Evolutionary conservation across 2,888 invertebrate species (phyloP).

Genomic region (Nesidiocoris tenuis): DNA sequence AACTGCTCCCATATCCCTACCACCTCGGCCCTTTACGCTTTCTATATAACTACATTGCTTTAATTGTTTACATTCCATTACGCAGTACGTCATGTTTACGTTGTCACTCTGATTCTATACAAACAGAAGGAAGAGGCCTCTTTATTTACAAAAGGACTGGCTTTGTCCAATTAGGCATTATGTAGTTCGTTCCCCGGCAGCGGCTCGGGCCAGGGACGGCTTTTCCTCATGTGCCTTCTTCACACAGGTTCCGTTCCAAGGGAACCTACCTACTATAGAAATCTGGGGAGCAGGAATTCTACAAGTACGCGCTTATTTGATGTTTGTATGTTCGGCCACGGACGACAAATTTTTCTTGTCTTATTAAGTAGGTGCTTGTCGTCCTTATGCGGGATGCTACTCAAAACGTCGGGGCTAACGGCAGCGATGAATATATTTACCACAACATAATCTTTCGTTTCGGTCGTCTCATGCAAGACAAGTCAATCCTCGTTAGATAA

Average conservation of each 20-base stretch:
- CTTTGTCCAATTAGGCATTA: conserved; percentile 45
- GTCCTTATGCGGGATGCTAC: no score
- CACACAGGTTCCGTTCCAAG: conserved; percentile 16
- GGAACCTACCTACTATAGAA: no score
- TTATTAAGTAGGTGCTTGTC: no score
- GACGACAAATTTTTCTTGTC: no score
- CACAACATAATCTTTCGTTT: no score
- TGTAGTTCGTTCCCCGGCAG: conserved; percentile 42
- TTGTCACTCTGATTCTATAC: conserved; percentile 45
- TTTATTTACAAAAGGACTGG: conserved; percentile 44
- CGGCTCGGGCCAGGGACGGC: conserved; percentile 1
- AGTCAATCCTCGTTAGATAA: no score
- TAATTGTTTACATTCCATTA: conserved; percentile 46
- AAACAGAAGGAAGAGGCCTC: conserved; percentile 41
- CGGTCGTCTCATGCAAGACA: no score
- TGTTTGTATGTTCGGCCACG: no score
- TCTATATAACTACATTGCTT: conserved; percentile 45
- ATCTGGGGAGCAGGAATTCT: no score
- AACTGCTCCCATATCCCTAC: conserved; percentile 37
- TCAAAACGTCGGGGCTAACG: no score
- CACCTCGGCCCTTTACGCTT: conserved; percentile 19
- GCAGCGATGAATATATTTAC: no score
- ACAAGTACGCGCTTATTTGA: no score
- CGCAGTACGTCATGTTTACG: conserved; percentile 45
- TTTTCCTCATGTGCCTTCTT: conserved; percentile 36